Conservation (phyloP, 2,888 invertebrate genomes). For the Drosophila picticornis region DNA sequence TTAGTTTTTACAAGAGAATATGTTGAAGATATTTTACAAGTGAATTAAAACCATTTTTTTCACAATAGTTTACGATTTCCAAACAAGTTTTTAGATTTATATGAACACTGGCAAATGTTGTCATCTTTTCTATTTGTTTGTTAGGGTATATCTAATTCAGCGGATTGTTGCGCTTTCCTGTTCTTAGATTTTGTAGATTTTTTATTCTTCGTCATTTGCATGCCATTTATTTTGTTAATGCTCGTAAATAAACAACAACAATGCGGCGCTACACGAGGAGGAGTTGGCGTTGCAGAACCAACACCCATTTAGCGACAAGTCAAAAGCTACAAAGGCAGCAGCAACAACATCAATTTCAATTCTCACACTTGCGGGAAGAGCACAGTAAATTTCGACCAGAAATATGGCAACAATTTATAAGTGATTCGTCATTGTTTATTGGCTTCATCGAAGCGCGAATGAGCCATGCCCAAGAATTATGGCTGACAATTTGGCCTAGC, state of each 20-base stretch:
- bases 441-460: slow-evolving; percentile 72
- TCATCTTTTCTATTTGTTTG: background rate
- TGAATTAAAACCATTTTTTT: background rate
- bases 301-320: slow-evolving; percentile 56
- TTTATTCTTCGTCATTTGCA: slow-evolving; percentile 67
- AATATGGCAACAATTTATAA: slow-evolving; percentile 82
- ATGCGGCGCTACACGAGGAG: background rate
- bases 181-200: slow-evolving; percentile 22
- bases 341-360: slow-evolving; percentile 80
- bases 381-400: slow-evolving; percentile 54
- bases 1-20: background rate
- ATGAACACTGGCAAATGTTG: background rate
- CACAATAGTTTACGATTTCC: background rate
- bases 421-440: slow-evolving; percentile 83
- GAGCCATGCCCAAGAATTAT: slow-evolving; percentile 67
- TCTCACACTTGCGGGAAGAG: slow-evolving; percentile 57
- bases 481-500: slow-evolving; percentile 65
- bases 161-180: background rate
- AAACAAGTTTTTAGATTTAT: background rate
- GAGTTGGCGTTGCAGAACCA: slow-evolving; percentile 26
- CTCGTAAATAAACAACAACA: slow-evolving; percentile 74
- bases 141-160: slow-evolving; percentile 10
- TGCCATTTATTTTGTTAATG: slow-evolving; percentile 80
- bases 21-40: background rate
- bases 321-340: slow-evolving; percentile 49